Conservation (phyloP, 2,113 vertebrate genomes). For the Myrmecophaga tridactyla region DNA sequence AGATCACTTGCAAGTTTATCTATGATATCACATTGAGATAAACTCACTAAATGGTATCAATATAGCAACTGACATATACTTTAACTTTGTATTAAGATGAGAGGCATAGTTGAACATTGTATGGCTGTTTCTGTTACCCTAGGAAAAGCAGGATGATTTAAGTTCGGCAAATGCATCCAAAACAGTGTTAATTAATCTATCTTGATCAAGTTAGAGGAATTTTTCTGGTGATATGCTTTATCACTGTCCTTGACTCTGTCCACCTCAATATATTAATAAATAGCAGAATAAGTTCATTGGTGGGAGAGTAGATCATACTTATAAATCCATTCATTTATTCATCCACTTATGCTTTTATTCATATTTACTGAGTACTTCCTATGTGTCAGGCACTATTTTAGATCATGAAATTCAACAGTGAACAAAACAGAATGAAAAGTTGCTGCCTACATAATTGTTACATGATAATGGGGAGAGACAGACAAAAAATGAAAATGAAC, state of each 20-base stretch:
- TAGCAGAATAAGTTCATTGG: not conserved
- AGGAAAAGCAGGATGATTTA: constrained; percentile 1
- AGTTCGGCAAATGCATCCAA: not conserved
- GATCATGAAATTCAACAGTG: not conserved
- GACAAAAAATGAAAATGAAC: not conserved
- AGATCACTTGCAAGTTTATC: not conserved
- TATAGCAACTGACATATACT: not conserved
- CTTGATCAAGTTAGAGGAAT: not conserved
- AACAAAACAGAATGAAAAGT: not conserved
- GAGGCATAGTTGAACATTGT: not conserved
- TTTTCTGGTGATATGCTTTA: not conserved
- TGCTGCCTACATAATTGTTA: not conserved
- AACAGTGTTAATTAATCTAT: too few relatives aligned
- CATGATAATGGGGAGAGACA: not conserved
- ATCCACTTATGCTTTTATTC: not conserved
- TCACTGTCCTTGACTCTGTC: not conserved
- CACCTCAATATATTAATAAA: not conserved
- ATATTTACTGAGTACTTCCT: not conserved
- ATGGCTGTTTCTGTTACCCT: not conserved
- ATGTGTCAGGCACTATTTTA: not conserved
- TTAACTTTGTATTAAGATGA: not conserved
- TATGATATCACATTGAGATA: not conserved
- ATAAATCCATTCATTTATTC: not conserved
- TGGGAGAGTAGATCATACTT: not conserved
- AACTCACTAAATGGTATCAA: not conserved